phyloP scores from a whole-genome alignment of 1,140 invertebrate genomes.

The Delia radicum region DNA sequence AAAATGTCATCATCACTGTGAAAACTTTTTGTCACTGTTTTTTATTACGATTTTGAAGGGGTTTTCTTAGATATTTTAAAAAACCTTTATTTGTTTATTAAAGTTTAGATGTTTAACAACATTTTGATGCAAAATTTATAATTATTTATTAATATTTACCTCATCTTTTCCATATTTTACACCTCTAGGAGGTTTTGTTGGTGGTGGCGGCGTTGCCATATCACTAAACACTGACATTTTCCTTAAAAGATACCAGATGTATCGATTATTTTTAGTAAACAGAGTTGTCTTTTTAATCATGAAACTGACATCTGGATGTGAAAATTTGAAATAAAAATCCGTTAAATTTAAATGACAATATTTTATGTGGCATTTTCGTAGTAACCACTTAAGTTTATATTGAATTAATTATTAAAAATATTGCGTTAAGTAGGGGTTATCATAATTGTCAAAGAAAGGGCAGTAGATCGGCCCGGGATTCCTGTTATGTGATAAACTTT shows the following conservation, averaged over 20 bases:
- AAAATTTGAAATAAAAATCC: not conserved
- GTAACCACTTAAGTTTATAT: too few relatives aligned
- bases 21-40: not conserved
- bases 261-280: not conserved
- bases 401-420: too few relatives aligned
- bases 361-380: not conserved
- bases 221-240: not conserved
- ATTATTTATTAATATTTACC: conserved; percentile 57
- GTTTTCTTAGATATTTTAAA: not conserved
- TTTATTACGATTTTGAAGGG: not conserved
- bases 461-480: too few relatives aligned
- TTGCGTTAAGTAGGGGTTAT: too few relatives aligned
- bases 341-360: not conserved
- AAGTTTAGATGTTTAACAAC: too few relatives aligned
- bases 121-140: not conserved
- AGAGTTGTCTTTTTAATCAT: not conserved
- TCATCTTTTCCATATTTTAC: conserved; percentile 81
- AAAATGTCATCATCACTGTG: conserved; percentile 19
- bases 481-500: too few relatives aligned
- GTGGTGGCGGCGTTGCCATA: conserved; percentile 60
- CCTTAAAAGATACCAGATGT: not conserved
- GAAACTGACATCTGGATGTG: not conserved
- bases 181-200: conserved; percentile 77
- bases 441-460: too few relatives aligned
- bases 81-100: not conserved